Evolutionary conservation across 2,113 vertebrate species (phyloP).

Genomic region (Ictidomys tridecemlineatus): DNA sequence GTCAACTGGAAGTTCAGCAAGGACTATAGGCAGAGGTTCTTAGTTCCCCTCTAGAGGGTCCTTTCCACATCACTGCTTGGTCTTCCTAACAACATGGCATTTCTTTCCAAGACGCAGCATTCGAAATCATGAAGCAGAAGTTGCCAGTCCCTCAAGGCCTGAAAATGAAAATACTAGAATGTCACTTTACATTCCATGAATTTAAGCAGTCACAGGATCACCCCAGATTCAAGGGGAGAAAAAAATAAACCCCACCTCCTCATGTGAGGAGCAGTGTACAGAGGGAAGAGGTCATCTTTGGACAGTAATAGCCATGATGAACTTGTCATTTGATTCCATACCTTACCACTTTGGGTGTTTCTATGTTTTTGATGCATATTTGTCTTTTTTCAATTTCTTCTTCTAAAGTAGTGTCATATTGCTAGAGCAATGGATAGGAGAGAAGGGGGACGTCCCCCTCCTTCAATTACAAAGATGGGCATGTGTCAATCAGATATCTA

Average conservation of each 20-base stretch:
- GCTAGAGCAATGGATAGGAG: neutral
- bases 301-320: too few species aligned
- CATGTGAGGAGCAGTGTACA: neutral
- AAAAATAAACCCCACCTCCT: neutral
- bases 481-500: fast-evolving
- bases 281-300: neutral
- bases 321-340: neutral
- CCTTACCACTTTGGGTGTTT: neutral
- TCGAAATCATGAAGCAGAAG: neutral
- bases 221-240: neutral
- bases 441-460: neutral
- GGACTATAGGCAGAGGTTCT: neutral
- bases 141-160: neutral
- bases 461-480: neutral
- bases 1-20: neutral
- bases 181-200: neutral
- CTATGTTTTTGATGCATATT: neutral
- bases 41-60: neutral
- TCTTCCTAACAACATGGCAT: neutral
- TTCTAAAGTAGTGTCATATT: neutral
- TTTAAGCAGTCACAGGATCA: neutral
- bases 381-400: neutral
- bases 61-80: neutral
- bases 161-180: neutral
- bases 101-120: neutral